These are phyloP conservation scores for Piliocolobus tephrosceles DNA, from an alignment of 2,113 vertebrate species.

Conservation along the genomic window DNA sequence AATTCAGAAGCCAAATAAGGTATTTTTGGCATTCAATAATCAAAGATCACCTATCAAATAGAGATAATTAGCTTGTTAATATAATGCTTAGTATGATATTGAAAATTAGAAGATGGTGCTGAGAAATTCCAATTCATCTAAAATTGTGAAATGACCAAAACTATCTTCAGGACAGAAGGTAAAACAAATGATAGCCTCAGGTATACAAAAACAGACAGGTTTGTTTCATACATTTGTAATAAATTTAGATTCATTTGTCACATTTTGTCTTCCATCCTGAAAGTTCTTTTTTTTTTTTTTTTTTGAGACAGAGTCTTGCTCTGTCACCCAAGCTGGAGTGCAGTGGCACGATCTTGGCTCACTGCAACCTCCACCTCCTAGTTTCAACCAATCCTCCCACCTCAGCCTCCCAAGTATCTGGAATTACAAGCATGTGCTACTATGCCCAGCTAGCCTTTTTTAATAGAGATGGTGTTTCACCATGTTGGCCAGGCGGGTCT, in stretches of 20 bases:
- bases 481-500: no score
- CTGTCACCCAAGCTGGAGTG: no score
- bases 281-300: background rate
- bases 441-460: no score
- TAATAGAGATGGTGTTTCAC: no score
- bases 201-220: background rate
- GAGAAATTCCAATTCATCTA: background rate
- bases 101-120: background rate
- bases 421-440: no score
- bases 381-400: no score
- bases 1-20: background rate
- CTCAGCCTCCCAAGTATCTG: no score
- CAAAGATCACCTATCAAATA: background rate
- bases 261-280: background rate
- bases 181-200: background rate
- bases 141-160: background rate
- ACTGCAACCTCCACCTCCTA: no score
- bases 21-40: background rate
- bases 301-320: no score
- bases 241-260: background rate
- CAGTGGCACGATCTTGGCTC: no score
- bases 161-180: background rate
- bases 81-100: background rate
- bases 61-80: background rate
- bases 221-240: background rate